These are phyloP conservation scores for Setophaga petechia DNA, from an alignment of 2,113 vertebrate species.

Conservation along the genomic window DNA sequence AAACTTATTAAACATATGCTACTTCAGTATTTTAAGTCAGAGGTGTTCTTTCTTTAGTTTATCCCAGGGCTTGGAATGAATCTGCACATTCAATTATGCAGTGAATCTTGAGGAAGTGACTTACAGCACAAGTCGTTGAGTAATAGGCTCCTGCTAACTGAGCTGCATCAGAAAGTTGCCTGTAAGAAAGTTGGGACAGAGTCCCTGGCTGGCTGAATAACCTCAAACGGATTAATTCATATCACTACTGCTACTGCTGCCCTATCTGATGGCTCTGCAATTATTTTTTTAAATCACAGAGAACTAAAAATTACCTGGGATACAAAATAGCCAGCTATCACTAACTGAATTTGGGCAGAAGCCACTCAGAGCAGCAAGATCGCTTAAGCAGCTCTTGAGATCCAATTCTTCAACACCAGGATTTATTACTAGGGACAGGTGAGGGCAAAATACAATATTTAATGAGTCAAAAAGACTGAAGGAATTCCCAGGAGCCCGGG, in stretches of 20 bases:
- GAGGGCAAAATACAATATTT: not conserved
- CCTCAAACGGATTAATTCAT: not conserved
- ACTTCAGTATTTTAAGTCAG: not conserved
- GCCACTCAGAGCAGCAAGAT: not conserved
- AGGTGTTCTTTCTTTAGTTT: not conserved
- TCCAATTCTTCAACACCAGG: not conserved
- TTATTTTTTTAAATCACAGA: not conserved
- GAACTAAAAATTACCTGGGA: not conserved
- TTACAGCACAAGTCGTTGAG: not conserved
- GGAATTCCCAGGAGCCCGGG: not conserved
- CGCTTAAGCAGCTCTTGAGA: not conserved
- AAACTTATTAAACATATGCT: not conserved
- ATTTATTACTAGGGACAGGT: not conserved
- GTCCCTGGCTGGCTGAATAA: not conserved
- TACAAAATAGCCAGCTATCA: not conserved
- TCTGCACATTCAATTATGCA: not conserved
- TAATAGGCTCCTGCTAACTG: not conserved
- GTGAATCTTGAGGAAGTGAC: not conserved
- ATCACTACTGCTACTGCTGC: not conserved
- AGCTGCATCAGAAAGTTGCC: not conserved
- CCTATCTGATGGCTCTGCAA: not conserved
- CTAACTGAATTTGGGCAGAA: not conserved
- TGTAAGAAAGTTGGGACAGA: not conserved
- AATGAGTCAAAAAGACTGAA: not conserved
- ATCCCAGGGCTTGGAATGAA: not conserved